These are phyloP conservation scores for Willisornis vidua DNA, from an alignment of 2,113 vertebrate genomes.

Conservation along the genomic window DNA sequence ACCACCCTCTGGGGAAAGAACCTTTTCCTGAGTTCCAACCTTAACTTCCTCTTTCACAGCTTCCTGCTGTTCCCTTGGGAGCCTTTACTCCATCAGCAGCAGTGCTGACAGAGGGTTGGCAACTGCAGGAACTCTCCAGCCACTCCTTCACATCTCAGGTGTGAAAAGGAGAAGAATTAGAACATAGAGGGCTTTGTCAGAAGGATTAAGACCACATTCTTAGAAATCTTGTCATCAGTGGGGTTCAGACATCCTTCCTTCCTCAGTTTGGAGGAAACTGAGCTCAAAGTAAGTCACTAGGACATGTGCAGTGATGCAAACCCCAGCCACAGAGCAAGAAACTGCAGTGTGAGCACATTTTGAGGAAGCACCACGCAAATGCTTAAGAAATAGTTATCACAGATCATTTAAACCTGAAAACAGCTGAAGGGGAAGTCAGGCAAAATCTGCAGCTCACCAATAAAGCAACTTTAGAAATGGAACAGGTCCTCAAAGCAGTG, in stretches of 20 bases:
- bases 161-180: background rate
- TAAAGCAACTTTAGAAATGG: background rate
- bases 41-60: rapidly evolving
- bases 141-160: background rate
- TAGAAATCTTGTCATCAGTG: background rate
- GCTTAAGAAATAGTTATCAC: background rate
- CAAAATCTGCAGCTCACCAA: background rate
- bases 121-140: background rate
- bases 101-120: background rate
- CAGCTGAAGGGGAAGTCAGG: background rate
- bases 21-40: rapidly evolving
- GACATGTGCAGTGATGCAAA: background rate
- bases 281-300: background rate
- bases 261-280: background rate
- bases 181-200: background rate
- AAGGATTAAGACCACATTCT: background rate
- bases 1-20: background rate
- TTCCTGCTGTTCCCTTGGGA: background rate
- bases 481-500: background rate
- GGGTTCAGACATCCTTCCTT: background rate
- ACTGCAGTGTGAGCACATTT: background rate
- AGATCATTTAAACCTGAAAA: background rate
- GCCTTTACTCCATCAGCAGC: background rate
- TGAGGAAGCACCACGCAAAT: background rate
- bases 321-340: background rate